Evolutionary conservation across 2,888 invertebrate species (phyloP), one percentile per base, ranked within the genome.

Genomic region (Hipparchia sbordonii): DNA sequence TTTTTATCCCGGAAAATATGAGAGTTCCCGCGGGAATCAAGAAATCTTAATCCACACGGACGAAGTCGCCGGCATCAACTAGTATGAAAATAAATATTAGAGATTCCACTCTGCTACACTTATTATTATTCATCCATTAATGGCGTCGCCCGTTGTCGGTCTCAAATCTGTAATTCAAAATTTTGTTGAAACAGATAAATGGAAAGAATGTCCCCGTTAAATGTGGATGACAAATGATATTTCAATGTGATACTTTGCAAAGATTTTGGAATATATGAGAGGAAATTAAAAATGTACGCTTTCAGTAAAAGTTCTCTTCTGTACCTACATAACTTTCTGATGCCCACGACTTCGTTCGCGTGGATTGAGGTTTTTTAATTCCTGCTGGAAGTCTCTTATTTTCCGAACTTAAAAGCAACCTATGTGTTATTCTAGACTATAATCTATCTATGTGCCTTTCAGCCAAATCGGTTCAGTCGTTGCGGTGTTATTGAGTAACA

Each of bases 71-170:
- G 23, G 23, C 23, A 23, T 23, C 23, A 23, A 23, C 23, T 23
- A 23, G 23, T 60, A 60, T 39, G 59, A 57, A 71, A 72, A 71
- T 71, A 74, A 61, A 72, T 83, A 85, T 86, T 85, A 82, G 79
- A 81, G 81, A 84, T 84, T 85, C 87, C 85, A 87, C 89, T 88
- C 86, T 79, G 78, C 76, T 86, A 86, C 80, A 77, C 75, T 74
- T 78, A 82, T 80, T 80, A 83, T 82, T 89, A 89, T 89, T 87
- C 89, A 82, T 85, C 87, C 87, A 85, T 88, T 89, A 88, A 85
- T 84, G 82, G 85, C 77, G 75, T 79, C 78, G 78, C 79, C 77
- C 72, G 79, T 45, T 23, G 51, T 61, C 70, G 67, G 63, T 77
- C 78, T 77, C 80, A 76, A 81, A 85, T 87, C 83, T 86, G 81